Base-by-base conservation (phyloP, 2,888 invertebrate genomes). In the Julus scanicus region DNA sequence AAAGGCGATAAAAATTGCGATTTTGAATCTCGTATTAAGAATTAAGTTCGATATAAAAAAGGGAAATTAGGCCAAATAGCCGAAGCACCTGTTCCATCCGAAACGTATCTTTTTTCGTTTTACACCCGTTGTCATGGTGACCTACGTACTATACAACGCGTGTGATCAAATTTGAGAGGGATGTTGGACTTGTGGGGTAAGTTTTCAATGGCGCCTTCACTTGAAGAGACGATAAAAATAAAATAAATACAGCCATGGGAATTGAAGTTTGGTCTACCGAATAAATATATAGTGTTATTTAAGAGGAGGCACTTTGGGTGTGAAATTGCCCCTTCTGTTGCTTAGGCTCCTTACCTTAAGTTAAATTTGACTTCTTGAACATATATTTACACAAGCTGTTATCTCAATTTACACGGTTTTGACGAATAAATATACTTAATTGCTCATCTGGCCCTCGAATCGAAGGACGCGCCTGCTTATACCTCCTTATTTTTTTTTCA, bases 1-100 rank as follows among this genome's bases (percentile, higher is more conserved):
- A 48, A 48, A 48, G 71, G 71, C 71, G 71, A 20, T 57, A 57
- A 71, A 71, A 71, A 29, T 71, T 29, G 71, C 57, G n/a, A 57
- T 57, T 57, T 57, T 8, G 71, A 71, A 71, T 71, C 71, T 29
- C 29, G 29, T 71, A 71, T 71, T 71, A 71, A 71, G 29, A 71
- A 71, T 29, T 2, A 71, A 71, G 71, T 20, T 29, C 71, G 71
- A 71, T 29, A 71, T 29, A 71, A 71, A 71, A 6, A 48, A 63
- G 9, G 29, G 29, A 71, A 71, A 71, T 71, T 20, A 29, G 29
- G 29, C 1, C 6, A 8, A 71, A 71, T 71, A 29, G 9, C 71
- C 6, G 20, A 2, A n/a, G n/a, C 71, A 71, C 71, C 71, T 71
- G 71, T 71, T 71, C 29, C 29, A 3, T 49, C 49, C 6, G 13